Base-by-base conservation (phyloP, 1,140 invertebrate genomes). In the Chymomyza costata region DNA sequence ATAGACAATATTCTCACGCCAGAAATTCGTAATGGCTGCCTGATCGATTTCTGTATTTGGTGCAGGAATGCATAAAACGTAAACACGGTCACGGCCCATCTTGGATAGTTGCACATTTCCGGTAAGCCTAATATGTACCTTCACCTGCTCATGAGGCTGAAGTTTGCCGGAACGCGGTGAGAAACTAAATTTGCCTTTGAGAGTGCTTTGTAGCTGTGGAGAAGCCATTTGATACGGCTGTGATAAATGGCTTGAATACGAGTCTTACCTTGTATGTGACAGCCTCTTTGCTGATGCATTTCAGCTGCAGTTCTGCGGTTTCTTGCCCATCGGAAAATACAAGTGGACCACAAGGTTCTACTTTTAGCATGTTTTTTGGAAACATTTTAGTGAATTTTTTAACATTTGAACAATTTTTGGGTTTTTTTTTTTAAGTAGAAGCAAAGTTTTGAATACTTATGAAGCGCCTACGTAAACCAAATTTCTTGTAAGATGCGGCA, bases 251-350 rank as follows among this genome's bases (percentile, higher is more conserved):
- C 13, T 15, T 13, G n/a, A 1, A 25, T 16, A 15, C n/a, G n/a
- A n/a, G n/a, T n/a, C 46, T 13, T 48, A 64, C 61, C 60, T 56
- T 64, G 25, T 34, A 64, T 10, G 61, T 56, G 2, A 64, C 60
- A 6, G 40, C 2, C 1, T 10, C 15, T 6, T 32, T 64, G 2
- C 2, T 28, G 2, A 64, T 19, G 6, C n/a, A n/a, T n/a, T n/a
- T n/a, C n/a, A n/a, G n/a, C n/a, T n/a, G n/a, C 3, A 50, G 25
- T 11, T 30, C 16, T 1, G 41, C 15, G 1, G 6, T 10, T 6
- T 7, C 21, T 0, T 34, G 6, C 1, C 2, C 13, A 15, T 19
- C 39, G 1, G 39, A 40, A 25, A 64, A 64, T 6, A 10, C 41
- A 32, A 64, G 25, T 5, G 28, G 25, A 8, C 37, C 46, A 10